A percentile compares a stretch with the other conserved stretches of the same genome.
Conservation (phyloP, 2,113 vertebrate species). For the Oncorhynchus kisutch region DNA sequence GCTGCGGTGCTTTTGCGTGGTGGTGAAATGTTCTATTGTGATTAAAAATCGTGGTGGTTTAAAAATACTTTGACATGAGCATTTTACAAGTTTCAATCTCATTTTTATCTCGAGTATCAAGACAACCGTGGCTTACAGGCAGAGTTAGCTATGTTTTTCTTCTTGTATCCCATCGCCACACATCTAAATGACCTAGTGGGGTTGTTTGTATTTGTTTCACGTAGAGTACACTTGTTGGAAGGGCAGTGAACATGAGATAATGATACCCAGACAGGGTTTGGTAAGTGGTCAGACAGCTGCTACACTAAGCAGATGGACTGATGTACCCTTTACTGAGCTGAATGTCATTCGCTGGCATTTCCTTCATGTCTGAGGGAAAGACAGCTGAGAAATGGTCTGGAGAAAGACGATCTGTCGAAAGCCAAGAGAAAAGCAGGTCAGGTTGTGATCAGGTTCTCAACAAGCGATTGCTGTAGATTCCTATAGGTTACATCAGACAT, state of each 20-base stretch:
- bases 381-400: slow-evolving; percentile 44
- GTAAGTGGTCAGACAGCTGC: slow-evolving; percentile 65
- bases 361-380: slow-evolving; percentile 34
- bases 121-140: slow-evolving; percentile 9
- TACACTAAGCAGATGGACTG: slow-evolving; percentile 66
- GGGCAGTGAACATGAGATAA: slow-evolving; percentile 54
- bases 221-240: slow-evolving; percentile 52
- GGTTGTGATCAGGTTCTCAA: neutral
- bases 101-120: slow-evolving; percentile 3
- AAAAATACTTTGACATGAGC: neutral
- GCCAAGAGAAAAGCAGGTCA: slow-evolving; percentile 3
- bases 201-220: slow-evolving; percentile 60
- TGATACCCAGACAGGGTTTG: slow-evolving; percentile 59
- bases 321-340: slow-evolving; percentile 69
- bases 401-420: slow-evolving; percentile 13
- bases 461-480: neutral
- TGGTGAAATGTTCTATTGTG: slow-evolving; percentile 8
- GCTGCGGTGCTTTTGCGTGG: neutral
- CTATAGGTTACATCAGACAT: too few relatives aligned
- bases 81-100: slow-evolving; percentile 28
- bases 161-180: slow-evolving; percentile 7
- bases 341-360: slow-evolving; percentile 74
- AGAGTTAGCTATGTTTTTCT: slow-evolving; percentile 26
- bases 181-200: slow-evolving; percentile 33
- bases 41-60: neutral